A percentile compares a stretch with the other conserved stretches of the same genome.
Conservation (phyloP, 2,113 vertebrate species). For the Nannospalax galili region DNA sequence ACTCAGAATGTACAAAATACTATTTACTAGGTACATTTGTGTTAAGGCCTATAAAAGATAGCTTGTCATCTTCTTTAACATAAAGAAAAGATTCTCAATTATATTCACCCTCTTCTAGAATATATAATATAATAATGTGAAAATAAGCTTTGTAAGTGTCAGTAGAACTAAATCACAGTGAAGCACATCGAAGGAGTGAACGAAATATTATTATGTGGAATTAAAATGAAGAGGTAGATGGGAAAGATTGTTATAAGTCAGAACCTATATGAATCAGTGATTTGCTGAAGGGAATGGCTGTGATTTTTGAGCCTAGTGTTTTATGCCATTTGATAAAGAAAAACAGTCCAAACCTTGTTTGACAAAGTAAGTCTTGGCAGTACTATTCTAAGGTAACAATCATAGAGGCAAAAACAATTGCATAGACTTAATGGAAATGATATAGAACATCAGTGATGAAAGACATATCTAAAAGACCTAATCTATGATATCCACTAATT, state of each 20-base stretch:
- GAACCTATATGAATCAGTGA: constrained; percentile 1
- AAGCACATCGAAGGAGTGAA: neutral
- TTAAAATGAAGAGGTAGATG: constrained; percentile 3
- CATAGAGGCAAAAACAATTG: neutral
- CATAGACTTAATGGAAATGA: neutral
- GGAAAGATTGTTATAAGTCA: neutral
- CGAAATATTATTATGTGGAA: neutral
- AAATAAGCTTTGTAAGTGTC: constrained; percentile 14
- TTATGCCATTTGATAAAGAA: constrained; percentile 29
- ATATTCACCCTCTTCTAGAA: constrained; percentile 28
- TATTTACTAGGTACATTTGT: neutral
- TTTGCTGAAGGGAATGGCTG: neutral
- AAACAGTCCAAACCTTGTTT: constrained; percentile 7
- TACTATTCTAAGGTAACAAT: constrained; percentile 33
- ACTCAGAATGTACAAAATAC: constrained; percentile 32
- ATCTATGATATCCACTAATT: neutral
- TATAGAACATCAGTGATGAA: neutral
- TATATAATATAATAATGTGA: constrained; percentile 23
- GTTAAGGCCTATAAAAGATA: neutral
- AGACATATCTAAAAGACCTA: neutral
- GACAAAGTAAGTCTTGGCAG: constrained; percentile 33
- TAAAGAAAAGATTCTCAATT: neutral
- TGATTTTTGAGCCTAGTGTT: constrained; percentile 33
- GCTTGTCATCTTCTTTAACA: constrained; percentile 16
- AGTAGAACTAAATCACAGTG: constrained; percentile 12